Evolutionary conservation across 2,888 invertebrate genomes (phyloP), one percentile per base, ranked within the genome.

Genomic region (Micoletzkya japonica): DNA sequence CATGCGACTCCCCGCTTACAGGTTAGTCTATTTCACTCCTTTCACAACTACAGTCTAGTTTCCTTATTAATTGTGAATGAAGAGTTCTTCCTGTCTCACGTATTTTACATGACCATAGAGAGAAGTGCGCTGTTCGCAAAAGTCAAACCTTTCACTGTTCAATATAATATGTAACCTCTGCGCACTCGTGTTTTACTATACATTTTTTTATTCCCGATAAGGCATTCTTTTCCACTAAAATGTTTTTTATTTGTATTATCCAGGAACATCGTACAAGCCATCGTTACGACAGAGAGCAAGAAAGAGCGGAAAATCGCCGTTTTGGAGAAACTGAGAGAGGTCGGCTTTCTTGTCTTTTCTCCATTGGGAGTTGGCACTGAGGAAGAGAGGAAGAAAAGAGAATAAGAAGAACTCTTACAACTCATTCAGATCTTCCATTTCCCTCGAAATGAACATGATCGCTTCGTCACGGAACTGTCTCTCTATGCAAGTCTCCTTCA

Each of bases 1-100:
- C 32, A 63, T 63, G 63, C 28, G 63, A 4, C 30, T 63, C 34
- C 63, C 63, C 24, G 63, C 63, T 32, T 63, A 63, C 63, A 63
- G 63, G 63, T 63, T n/a, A 63, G 44, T 20, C 10, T 14, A 10
- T 44, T 14, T 20, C 44, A 10, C 44, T 44, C 20, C 10, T 44
- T 14, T 44, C 20, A 10, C 44, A 10, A 44, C 20, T 44, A 14
- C 10, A 10, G 20, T 44, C 20, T 20, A 10, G 20, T 44, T 20
- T 44, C 44, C 20, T 44, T 10, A 44, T 44, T 20, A 44, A 10
- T 14, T 14, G 44, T 44, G 20, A 14, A 20, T 44, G 20, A 14
- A 10, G 10, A 44, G 10, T 10, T 44, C 20, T 10, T 10, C 44
- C 44, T 44, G 10, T 44, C 44, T 44, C 44, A n/a, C n/a, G n/a